Percentiles rank a stretch among this genome's conserved stretches.
Evolutionary conservation across 2,888 invertebrate species (phyloP).

Genomic region (Apamea sordens): DNA sequence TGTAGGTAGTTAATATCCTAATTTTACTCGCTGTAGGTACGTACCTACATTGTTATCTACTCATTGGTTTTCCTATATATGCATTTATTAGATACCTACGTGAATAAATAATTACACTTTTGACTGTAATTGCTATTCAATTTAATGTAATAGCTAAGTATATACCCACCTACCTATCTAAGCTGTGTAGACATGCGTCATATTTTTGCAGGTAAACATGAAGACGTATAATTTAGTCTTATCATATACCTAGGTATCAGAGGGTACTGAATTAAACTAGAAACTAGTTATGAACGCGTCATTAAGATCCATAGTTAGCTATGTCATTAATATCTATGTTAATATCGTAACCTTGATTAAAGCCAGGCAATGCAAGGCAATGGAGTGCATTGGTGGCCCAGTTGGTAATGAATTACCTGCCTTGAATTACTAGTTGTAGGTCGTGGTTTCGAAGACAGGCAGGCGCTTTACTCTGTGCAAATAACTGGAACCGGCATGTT

Average conservation of each 20-base stretch:
- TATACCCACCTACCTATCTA: background rate
- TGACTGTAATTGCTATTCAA: background rate
- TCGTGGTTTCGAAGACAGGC: no score
- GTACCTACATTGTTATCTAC: background rate
- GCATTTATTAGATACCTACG: no score
- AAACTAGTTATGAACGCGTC: background rate
- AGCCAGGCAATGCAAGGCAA: background rate
- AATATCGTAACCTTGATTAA: background rate
- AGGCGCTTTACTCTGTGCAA: no score
- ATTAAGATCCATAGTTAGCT: background rate
- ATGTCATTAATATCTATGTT: no score
- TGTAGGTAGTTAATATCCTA: background rate
- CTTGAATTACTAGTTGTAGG: no score
- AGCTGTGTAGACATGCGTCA: background rate
- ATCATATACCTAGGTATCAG: background rate
- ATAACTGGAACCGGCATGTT: no score
- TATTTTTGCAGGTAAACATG: background rate
- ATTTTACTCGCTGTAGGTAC: background rate
- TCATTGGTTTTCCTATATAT: background rate
- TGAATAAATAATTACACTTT: background rate
- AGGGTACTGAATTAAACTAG: slow-evolving; percentile 6
- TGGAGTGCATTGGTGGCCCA: no score
- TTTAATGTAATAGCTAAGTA: background rate
- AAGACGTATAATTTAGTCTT: background rate
- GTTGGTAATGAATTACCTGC: no score